Conservation (phyloP, 2,797 vertebrate genomes). For the Pteronotus mesoamericanus region DNA sequence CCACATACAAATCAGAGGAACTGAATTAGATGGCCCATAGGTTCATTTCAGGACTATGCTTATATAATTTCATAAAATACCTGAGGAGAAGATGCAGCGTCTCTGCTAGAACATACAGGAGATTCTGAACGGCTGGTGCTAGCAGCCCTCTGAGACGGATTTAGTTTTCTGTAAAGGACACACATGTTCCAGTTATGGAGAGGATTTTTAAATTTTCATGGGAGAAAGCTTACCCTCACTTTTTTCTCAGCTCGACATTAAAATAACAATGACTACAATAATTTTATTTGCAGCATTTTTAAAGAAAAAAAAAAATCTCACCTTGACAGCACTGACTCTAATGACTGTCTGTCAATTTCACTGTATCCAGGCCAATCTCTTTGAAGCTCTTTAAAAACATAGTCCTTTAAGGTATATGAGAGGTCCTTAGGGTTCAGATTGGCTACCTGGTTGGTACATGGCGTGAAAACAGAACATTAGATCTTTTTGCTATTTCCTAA, state of each 20-base stretch:
- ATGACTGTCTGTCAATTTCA: conserved; percentile 86
- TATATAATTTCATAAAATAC: conserved; percentile 78
- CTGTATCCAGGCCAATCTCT: conserved; percentile 93
- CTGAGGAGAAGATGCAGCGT: conserved; percentile 85
- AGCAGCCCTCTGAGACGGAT: conserved; percentile 80
- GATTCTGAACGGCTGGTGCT: conserved; percentile 76
- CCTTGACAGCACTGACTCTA: conserved; percentile 88
- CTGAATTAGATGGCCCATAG: background rate
- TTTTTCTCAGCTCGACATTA: background rate
- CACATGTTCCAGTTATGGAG: conserved; percentile 64
- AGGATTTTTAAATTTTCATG: conserved; percentile 32
- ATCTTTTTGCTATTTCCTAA: background rate
- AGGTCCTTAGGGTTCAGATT: conserved; percentile 93
- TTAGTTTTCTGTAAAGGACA: conserved; percentile 88
- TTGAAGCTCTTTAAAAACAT: conserved; percentile 90
- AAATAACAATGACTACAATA: conserved; percentile 22
- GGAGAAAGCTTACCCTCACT: conserved; percentile 14
- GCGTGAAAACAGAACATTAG: conserved; percentile 53
- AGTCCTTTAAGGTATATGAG: conserved; percentile 91
- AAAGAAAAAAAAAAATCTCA: conserved; percentile 74
- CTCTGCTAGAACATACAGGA: conserved; percentile 83
- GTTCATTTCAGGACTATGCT: background rate
- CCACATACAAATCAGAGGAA: background rate
- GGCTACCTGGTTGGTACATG: conserved; percentile 87
- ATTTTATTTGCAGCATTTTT: conserved; percentile 12